Base-by-base conservation (phyloP, 2,888 invertebrate genomes). In the Epinotia ramella region DNA sequence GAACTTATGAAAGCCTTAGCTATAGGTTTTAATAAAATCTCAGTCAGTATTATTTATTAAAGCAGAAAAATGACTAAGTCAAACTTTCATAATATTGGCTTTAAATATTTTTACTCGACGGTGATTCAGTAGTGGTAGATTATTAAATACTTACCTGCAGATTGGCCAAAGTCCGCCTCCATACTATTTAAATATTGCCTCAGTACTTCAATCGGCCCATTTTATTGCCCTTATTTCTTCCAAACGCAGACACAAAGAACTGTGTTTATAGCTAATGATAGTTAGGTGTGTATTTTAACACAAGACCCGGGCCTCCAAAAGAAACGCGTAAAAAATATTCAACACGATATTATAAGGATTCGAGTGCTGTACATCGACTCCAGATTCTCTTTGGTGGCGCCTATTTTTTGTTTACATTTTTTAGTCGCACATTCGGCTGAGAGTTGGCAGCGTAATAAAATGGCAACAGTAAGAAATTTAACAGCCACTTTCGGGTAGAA, bases 241-340 rank as follows among this genome's bases (percentile, higher is more conserved):
- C 87, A 86, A 89, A 88, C 88, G 89, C 83, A 88, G 88, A 92
- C 91, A 93, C 92, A 94, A 93, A 92, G 91, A 92, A 87, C 88
- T 88, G 88, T 91, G 93, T 93, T 93, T 93, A 94, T 93, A 92
- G 92, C 90, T 93, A 93, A 94, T 93, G 91, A 92, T 93, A 89
- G 88, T 92, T 91, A 94, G 94, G 94, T 94, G 94, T 92, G 93
- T 92, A 94, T 94, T 94, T 94, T 94, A 94, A 94, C 94, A 94
- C 94, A 91, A 86, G 89, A 84, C 88, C 88, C 88, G 81, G 88
- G 85, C 84, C 87, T 86, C 88, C 88, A 88, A 91, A 93, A 89
- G 88, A 86, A 85, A 83, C 83, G 82, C 78, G 83, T 91, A 93
- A 94, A 93, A 94, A 94, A 91, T 88, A 88, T 85, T 86, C 88